Evolutionary conservation across 1,140 invertebrate species (phyloP).

Genomic region (Platyura marginata): DNA sequence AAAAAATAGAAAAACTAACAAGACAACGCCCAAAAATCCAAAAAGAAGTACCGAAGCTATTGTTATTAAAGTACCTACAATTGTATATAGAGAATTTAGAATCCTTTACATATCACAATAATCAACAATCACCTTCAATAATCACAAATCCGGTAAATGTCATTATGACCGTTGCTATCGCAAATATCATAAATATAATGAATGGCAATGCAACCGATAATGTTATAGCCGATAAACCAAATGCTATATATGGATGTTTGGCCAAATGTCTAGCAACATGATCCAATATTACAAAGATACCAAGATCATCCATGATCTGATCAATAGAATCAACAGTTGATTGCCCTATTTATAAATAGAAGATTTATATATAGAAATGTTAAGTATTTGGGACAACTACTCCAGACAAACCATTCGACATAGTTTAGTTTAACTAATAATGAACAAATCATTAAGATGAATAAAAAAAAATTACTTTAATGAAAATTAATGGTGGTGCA

Average conservation of each 20-base stretch:
- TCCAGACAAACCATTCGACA: too few species aligned
- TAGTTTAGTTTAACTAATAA: too few species aligned
- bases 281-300: slow-evolving; percentile 13
- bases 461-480: too few species aligned
- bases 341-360: background rate
- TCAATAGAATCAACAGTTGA: background rate
- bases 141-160: slow-evolving; percentile 19
- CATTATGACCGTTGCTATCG: slow-evolving; percentile 15
- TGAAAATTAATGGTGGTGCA: too few species aligned
- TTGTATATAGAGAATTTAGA: background rate
- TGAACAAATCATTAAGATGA: too few species aligned
- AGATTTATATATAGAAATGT: too few species aligned
- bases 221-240: slow-evolving; percentile 11
- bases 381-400: too few species aligned
- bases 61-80: slow-evolving; percentile 15
- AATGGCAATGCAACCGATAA: slow-evolving; percentile 14
- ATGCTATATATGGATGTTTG: slow-evolving; percentile 14
- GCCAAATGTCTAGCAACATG: slow-evolving; percentile 9
- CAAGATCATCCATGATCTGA: background rate
- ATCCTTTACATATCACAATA: background rate
- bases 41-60: slow-evolving; percentile 15
- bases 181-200: slow-evolving; percentile 16
- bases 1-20: slow-evolving; percentile 11
- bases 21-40: slow-evolving; percentile 13
- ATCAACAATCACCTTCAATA: slow-evolving; percentile 13